A percentile compares a stretch with the other conserved stretches of the same genome.
Conservation (phyloP, 2,113 vertebrate species). For the Grammomys surdaster region DNA sequence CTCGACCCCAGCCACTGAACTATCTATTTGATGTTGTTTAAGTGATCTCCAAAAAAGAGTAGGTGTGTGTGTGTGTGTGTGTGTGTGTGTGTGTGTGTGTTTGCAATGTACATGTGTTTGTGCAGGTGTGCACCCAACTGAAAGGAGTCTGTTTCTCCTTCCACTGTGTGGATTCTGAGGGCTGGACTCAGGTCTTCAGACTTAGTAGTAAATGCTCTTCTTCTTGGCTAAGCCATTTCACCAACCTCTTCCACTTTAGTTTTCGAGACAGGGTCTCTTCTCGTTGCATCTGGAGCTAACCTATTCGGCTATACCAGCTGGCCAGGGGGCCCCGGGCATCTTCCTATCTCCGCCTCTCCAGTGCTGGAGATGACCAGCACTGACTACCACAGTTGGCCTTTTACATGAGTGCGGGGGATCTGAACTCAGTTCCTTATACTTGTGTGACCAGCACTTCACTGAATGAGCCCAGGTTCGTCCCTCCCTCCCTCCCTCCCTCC, state of each 20-base stretch:
- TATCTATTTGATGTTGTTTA: neutral
- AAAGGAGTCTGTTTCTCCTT: neutral
- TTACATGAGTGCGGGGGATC: neutral
- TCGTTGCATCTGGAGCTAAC: neutral
- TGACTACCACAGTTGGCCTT: neutral
- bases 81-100: neutral
- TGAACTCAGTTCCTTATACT: neutral
- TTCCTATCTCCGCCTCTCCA: neutral
- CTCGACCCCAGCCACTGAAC: neutral
- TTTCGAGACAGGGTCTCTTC: neutral
- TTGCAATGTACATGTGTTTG: too few species aligned
- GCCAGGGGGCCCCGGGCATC: neutral
- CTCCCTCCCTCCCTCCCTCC: too few species aligned
- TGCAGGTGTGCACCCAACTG: neutral
- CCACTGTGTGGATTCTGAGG: neutral
- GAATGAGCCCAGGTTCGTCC: neutral
- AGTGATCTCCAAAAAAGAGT: neutral
- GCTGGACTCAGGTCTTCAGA: neutral
- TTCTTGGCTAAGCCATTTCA: neutral
- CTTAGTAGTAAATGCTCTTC: neutral
- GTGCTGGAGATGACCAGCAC: neutral
- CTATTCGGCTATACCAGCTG: neutral
- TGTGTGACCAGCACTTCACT: neutral
- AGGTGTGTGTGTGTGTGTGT: neutral
- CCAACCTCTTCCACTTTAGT: neutral